Evolutionary conservation across 2,888 invertebrate species (phyloP), one percentile per base, ranked within the genome.

Genomic region (Podabrus alpinus): DNA sequence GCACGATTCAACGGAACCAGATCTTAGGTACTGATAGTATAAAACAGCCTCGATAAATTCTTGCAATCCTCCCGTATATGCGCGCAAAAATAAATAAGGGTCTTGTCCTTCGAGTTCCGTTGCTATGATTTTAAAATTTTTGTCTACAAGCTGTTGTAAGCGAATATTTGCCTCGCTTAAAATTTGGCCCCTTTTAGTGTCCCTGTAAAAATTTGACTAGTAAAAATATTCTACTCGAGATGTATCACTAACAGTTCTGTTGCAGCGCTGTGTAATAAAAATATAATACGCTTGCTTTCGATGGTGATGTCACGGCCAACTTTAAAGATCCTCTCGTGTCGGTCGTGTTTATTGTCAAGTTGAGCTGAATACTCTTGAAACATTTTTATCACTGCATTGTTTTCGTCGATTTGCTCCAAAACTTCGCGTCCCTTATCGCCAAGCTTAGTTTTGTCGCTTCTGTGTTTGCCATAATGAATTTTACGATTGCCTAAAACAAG

Each of bases 261-360:
- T 66, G 91, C 90, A 69, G 93, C 89, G 29, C 94, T 93, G 85
- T 97, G 97, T 16, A 97, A 87, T 11, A 95, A 87, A 85, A 96
- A 97, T 80, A 97, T 97, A 5, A 95, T 93, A 75, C 96, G 89
- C 85, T 97, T 97, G 86, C 96, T 95, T 84, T 97, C 96, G 79
- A 96, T 95, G 0, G 96, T 96, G 16, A 96, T 91, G 84, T 96
- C 97, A 21, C 96, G 89, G 77, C 94, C 92, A 0, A 94, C 85
- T 87, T 97, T 96, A 0, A 96, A 91, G 25, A 97, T 90, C 64
- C 95, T 88, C 85, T 97, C 97, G 82, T 94, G 91, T 77, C 94
- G 91, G 86, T 97, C 96, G 82, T 97, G 94, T 79, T 94, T 93
- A 0, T 89, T 89, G 81, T 95, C 95, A 59, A 97, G 86, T 83